Conservation (phyloP, 2,888 invertebrate genomes). For the Phytoseiulus persimilis region DNA sequence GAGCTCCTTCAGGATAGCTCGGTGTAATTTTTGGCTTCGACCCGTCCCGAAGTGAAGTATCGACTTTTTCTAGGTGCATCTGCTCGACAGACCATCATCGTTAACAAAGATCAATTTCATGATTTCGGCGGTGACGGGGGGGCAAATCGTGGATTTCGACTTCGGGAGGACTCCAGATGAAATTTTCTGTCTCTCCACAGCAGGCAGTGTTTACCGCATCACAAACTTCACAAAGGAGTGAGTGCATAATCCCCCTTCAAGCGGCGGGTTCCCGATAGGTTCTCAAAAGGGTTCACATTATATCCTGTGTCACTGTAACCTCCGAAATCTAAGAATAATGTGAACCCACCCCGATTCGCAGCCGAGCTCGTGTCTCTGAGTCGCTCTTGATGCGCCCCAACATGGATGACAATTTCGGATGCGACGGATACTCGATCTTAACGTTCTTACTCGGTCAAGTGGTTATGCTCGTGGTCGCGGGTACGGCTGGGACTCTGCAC, state of each 20-base stretch:
- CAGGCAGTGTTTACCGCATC: constrained; percentile 13
- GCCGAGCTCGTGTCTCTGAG: neutral
- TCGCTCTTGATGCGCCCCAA: constrained; percentile 7
- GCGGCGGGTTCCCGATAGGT: too few relatives aligned
- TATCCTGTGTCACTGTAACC: too few relatives aligned
- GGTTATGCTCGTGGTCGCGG: neutral
- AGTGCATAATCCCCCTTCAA: neutral
- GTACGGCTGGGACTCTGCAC: constrained; percentile 11
- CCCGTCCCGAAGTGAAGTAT: neutral
- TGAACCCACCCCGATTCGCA: neutral
- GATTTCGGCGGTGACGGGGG: neutral
- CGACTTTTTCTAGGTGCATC: neutral
- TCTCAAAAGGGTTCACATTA: too few relatives aligned
- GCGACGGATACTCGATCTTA: constrained; percentile 8
- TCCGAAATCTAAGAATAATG: neutral
- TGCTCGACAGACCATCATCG: neutral
- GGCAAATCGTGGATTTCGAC: neutral
- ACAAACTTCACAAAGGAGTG: neutral
- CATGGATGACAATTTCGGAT: constrained; percentile 13
- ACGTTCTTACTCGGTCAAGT: neutral
- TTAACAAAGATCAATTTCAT: constrained; percentile 15
- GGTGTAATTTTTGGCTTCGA: too few relatives aligned
- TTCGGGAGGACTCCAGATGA: constrained; percentile 16
- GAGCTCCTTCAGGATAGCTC: too few relatives aligned
- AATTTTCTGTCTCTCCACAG: constrained; percentile 8